Evolutionary conservation across 2,797 vertebrate genomes (phyloP), one percentile per base, ranked within the genome.

Genomic region (Calcarius lapponicus): DNA sequence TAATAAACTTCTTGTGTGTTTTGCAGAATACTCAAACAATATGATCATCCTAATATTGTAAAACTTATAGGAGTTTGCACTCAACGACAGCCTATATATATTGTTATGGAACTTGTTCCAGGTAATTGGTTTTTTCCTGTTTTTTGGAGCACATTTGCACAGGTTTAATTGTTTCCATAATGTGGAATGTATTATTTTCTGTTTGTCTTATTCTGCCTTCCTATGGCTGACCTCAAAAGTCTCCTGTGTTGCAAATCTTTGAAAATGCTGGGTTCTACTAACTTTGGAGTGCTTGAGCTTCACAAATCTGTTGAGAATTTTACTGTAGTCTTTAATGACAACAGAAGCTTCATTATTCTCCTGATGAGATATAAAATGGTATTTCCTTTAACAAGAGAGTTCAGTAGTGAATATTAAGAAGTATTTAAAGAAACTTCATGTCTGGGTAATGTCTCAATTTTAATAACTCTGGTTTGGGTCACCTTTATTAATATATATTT

Each of bases 61-160:
- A 99, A 99, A 95, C 98, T 99, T 94, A 99, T 99, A 94, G 99
- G 99, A 42, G 99, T 99, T 80, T 99, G 99, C 94, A 99, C 99
- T 31, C 99, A 99, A 96, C 97, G 99, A 71, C 99, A 99, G 72
- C 99, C 99, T 22, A 99, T 99, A 97, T 99, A 99, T 97, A 99
- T 99, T 62, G 99, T 99, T 95, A 99, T 99, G 99, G 99, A 99
- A 93, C 98, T 99, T 79, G 98, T 99, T 93, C 97, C 99, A 98
- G 99, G 99, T 99, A 98, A 97, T 70, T 45, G 45, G 50, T 91
- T 29, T 17, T 40, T 16, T 10, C 10, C 5, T 22, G 17, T 71
- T 80, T 78, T 71, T 32, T 15, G 1, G 87, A 47, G 36, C 31
- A 21, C n/a, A 17, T 87, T 74, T 95, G 45, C n/a, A 53, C 45